Base-by-base conservation (phyloP, 2,113 vertebrate species). In the Microcebus tavaratra region DNA sequence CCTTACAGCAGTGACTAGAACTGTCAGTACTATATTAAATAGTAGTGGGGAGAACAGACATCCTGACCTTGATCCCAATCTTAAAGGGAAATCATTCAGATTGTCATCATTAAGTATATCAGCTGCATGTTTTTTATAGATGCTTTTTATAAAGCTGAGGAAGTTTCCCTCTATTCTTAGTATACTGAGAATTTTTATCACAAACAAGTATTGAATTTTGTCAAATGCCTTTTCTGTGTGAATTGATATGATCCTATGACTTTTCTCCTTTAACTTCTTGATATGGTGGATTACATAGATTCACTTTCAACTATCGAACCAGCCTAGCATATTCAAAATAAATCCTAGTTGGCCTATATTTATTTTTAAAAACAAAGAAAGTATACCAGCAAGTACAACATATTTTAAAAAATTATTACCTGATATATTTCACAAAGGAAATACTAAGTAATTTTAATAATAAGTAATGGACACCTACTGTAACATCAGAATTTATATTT, bases 381-480 rank as follows among this genome's bases (percentile, higher is more conserved):
- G 15, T 61, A 70, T 27, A 63, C 21, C 21, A n/a, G 1, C 2
- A n/a, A 4, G 5, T 72, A 14, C 0, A 14, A 5, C 3, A 13
- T 8, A 53, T 21, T 34, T 29, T 21, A 9, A 39, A 67, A 36
- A 27, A 59, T 23, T 36, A 88, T 75, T 67, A n/a, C 2, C 27
- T 61, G 8, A 89, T 53, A 21, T 29, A 36, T 34, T 76, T 65
- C 45, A 90, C 34, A 65, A 42, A 79, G 27, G 10, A 79, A 85
- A 85, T 61, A 70, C 8, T 29, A 8, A 65, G 23, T 45, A 11
- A 53, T 27, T 57, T 84, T 88, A 70, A 84, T 55, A 50, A 84
- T 39, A 92, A 34, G 20, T 67, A 57, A 75, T 48, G 5, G 15
- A 73, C 10, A 80, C 25, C 34, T 73, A 0, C 2, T 75, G 29